phyloP scores from a whole-genome alignment of 2,797 vertebrate species.

The Urocyon cinereoargenteus region DNA sequence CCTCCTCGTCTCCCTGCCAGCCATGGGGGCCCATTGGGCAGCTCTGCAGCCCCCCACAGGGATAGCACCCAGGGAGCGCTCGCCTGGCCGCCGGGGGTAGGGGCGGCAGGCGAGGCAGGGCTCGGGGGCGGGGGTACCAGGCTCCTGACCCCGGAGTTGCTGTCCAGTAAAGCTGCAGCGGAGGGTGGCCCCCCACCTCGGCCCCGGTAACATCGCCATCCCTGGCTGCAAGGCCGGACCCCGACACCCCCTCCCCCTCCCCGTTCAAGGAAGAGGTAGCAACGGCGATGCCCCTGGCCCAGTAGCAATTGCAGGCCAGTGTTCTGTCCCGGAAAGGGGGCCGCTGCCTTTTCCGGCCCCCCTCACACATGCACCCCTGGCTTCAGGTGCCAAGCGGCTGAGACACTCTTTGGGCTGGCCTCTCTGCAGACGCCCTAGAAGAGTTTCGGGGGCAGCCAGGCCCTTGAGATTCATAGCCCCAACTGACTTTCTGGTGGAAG shows the following conservation, averaged over 20 bases:
- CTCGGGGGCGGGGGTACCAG: rapidly evolving
- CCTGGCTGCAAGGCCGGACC: background rate
- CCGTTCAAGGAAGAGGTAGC: too few species aligned
- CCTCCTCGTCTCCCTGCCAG: rapidly evolving
- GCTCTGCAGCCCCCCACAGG: rapidly evolving
- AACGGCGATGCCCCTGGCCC: rapidly evolving
- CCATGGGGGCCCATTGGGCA: rapidly evolving
- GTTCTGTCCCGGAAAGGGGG: rapidly evolving
- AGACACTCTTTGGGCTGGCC: background rate
- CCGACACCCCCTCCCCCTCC: background rate
- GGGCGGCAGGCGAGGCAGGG: rapidly evolving
- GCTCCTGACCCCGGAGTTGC: rapidly evolving
- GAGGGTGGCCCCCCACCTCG: rapidly evolving
- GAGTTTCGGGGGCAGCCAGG: rapidly evolving
- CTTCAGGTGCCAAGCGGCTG: background rate
- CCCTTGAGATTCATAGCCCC: too few species aligned
- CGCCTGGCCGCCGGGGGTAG: background rate
- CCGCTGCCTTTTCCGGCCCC: rapidly evolving
- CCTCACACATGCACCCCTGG: rapidly evolving
- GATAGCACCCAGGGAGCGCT: background rate
- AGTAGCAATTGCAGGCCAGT: background rate
- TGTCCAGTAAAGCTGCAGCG: rapidly evolving
- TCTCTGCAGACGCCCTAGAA: background rate
- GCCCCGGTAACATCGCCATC: background rate
- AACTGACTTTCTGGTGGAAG: background rate